Evolutionary conservation across 2,797 vertebrate genomes (phyloP).

Genomic region (Rhincodon typus): DNA sequence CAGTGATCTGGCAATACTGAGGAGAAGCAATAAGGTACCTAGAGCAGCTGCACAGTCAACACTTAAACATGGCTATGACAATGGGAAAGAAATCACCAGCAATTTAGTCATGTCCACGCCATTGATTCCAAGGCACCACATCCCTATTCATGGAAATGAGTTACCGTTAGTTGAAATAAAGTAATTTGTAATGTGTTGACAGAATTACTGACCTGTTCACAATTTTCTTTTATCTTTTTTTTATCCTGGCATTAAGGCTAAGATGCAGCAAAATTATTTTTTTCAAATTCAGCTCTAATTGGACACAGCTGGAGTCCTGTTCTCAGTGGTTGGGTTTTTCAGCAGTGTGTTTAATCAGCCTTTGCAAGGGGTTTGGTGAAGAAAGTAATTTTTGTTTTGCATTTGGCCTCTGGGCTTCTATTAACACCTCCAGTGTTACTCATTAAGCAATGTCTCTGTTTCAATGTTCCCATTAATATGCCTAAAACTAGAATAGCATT

Average conservation of each 20-base stretch:
- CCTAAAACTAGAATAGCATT: neutral
- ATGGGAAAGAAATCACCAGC: neutral
- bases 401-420: slow-evolving; percentile 19
- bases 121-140: neutral
- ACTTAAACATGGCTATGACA: neutral
- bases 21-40: neutral
- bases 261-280: neutral
- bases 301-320: neutral
- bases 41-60: neutral
- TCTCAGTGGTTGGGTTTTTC: neutral
- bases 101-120: neutral
- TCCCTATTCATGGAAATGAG: neutral
- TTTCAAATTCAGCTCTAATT: neutral
- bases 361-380: slow-evolving; percentile 15
- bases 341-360: slow-evolving; percentile 6
- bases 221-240: slow-evolving; percentile 14
- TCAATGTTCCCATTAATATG: neutral
- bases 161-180: slow-evolving; percentile 2
- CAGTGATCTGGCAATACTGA: neutral
- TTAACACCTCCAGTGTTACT: slow-evolving; percentile 20
- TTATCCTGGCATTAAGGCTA: neutral
- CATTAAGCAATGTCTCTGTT: slow-evolving; percentile 5
- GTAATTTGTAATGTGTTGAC: neutral
- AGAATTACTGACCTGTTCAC: neutral
- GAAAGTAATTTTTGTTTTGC: neutral